Base-by-base conservation (phyloP, 2,113 vertebrate genomes). In the Nyctibius bracteatus region DNA sequence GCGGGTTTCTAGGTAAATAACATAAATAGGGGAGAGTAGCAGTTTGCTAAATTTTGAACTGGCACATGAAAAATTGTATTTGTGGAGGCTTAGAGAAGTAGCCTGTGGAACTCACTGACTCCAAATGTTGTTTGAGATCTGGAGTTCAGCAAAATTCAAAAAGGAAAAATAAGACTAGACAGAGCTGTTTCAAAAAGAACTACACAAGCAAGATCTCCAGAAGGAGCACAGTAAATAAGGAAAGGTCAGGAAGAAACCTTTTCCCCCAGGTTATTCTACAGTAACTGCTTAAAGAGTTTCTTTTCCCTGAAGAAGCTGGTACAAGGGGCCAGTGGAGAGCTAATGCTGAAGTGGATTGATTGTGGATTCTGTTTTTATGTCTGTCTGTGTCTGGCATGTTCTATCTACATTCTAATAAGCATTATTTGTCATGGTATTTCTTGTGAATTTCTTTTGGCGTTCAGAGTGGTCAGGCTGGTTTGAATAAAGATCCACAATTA, bases 241-340 rank as follows among this genome's bases (percentile, higher is more conserved):
- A 31, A 47, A 47, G 72, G 18, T 17, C 41, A 31, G 67, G 58
- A 49, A n/a, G 58, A 28, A 81, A 47, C 4, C 14, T 43, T 31
- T 20, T 4, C 25, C 8, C 24, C 16, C 9, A 3, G 13, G 62
- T 86, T 49, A 46, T 62, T 77, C n/a, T 31, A 3, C 6, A 55
- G 44, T 20, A 47, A 49, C 20, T 67, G 21, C 43, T 90, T 46
- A 4, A 66, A 90, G 49, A 30, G 37, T 2, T 92, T 58, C 24
- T 86, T 86, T 23, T 71, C 79, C 78, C 83, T 39, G 30, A 20
- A 80, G 86, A 39, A 67, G 83, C 61, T 86, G 80, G 23, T 80
- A 6, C 10, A 8, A 19, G 62, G 57, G 61, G 46, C 62, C 35
- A 16, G 39, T 33, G 35, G 79, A 52, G 63, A 71, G 35, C 47